Conservation (phyloP, 2,113 vertebrate species). For the Cavia porcellus region DNA sequence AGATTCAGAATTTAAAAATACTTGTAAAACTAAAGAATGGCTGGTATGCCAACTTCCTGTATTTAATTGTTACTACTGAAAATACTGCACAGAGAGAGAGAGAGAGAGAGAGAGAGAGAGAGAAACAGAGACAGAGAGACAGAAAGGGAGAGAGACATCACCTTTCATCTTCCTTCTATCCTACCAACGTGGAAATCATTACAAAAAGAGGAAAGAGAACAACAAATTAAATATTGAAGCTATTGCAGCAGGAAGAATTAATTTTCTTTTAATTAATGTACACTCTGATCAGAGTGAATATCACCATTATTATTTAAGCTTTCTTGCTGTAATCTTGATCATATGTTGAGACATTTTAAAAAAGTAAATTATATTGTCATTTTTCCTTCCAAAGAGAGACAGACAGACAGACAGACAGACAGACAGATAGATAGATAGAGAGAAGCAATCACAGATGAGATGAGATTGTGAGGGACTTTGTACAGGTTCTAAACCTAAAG, state of each 20-base stretch:
- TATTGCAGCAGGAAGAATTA: background rate
- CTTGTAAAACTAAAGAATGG: background rate
- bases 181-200: background rate
- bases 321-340: background rate
- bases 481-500: background rate
- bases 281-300: background rate
- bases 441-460: background rate
- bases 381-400: background rate
- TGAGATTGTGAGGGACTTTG: background rate
- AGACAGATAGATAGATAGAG: too few relatives aligned
- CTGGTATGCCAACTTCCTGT: background rate
- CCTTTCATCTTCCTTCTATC: rapidly evolving
- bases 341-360: background rate
- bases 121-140: background rate
- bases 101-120: background rate
- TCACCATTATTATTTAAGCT: background rate
- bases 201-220: background rate
- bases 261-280: background rate
- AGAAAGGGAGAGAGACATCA: background rate
- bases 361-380: background rate
- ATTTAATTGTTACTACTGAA: background rate
- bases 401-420: background rate
- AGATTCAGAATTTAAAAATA: background rate
- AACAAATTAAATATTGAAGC: background rate
- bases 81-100: background rate